These are phyloP conservation scores for Bombyx huttoni DNA, from an alignment of 2,888 invertebrate species.

Conservation along the genomic window DNA sequence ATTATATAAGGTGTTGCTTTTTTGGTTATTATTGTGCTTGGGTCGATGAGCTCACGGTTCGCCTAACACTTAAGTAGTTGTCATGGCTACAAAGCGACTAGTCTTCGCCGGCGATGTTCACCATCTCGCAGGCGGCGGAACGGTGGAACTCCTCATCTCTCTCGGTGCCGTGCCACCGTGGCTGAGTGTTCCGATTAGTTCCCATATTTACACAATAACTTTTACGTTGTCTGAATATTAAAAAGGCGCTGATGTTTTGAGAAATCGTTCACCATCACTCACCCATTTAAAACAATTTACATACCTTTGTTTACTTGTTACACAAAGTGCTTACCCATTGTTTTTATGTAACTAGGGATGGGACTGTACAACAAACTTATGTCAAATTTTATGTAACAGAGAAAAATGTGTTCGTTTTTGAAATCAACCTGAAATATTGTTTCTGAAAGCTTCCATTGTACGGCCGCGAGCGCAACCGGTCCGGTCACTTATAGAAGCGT, in stretches of 20 bases:
- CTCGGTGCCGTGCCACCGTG: too few species aligned
- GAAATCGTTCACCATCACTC: neutral
- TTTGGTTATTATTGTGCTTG: too few species aligned
- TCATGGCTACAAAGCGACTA: too few species aligned
- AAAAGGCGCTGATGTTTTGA: neutral
- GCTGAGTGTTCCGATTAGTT: neutral
- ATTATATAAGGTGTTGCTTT: too few species aligned
- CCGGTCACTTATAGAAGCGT: conserved; percentile 13
- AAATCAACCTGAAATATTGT: conserved; percentile 35
- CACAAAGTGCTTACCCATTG: conserved; percentile 14
- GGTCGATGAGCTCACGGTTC: too few species aligned
- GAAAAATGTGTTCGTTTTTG: conserved; percentile 23
- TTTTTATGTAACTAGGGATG: conserved; percentile 20
- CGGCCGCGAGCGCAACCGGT: conserved; percentile 15
- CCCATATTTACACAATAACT: neutral
- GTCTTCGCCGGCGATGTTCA: too few species aligned
- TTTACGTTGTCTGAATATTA: conserved; percentile 2
- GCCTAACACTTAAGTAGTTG: too few species aligned
- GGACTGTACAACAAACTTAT: conserved; percentile 14
- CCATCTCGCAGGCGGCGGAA: too few species aligned
- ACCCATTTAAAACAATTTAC: neutral
- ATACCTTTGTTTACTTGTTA: conserved; percentile 4
- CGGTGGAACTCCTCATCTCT: too few species aligned
- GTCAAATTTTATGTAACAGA: conserved; percentile 17
- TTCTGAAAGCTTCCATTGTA: conserved; percentile 26